Base-by-base conservation (phyloP, 2,797 vertebrate species). In the Platalea minor region DNA sequence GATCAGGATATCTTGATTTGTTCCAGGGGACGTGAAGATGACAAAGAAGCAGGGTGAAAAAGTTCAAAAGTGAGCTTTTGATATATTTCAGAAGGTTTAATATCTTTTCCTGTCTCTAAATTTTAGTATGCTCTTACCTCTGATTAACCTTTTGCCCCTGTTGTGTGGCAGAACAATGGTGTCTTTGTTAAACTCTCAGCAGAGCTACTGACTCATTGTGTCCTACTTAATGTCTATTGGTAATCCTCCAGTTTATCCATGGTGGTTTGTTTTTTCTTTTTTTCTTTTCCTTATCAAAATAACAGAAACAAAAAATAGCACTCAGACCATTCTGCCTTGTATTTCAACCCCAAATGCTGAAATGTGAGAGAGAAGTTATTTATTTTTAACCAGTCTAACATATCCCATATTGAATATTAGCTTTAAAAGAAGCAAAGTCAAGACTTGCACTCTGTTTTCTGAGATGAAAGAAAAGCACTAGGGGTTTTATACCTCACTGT, bases 101-200 rank as follows among this genome's bases (percentile, higher is more conserved):
- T 87, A 92, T 89, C 18, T 85, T 79, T 87, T 89, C 73, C 63
- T 89, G 35, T 39, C 33, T 39, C 70, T 77, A 85, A 95, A 87
- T 87, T 94, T 96, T 94, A 61, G 50, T 86, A 35, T 76, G 59
- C 29, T 90, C 43, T 96, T 94, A 91, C 85, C 46, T 93, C 74
- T 94, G 61, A 84, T 95, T 95, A 95, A 92, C 67, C 57, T 86
- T 94, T 91, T 3, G 1, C 80, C 80, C 39, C 51, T 17, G 21
- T 82, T 95, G 9, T 12, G 2, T 50, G 39, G 31, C 81, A 83
- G 75, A 93, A 96, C 73, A 96, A 56, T 26, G 13, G 9, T 3
- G 2, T 41, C 59, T 94, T 95, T 95, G 86, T 93, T 91, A 76
- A 94, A 75, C 28, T 67, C 67, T 73, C 46, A 82, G 67, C 57